Base-by-base conservation (phyloP, 2,113 vertebrate species). In the Syrmaticus mikado region DNA sequence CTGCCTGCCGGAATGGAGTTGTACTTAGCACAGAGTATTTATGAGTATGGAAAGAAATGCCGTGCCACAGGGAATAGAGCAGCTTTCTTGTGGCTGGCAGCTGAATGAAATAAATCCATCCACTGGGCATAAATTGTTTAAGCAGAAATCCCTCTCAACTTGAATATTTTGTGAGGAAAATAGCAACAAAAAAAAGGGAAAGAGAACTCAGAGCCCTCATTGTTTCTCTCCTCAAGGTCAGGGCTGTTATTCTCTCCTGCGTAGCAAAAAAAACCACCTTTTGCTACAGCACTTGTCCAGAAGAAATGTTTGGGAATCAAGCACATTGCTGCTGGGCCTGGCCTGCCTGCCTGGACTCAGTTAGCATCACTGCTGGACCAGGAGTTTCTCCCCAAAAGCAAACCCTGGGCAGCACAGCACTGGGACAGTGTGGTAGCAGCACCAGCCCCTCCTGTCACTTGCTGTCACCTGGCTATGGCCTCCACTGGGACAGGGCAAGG, bases 141-240 rank as follows among this genome's bases (percentile, higher is more conserved):
- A 97, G 94, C 86, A 97, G 95, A 93, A 96, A 94, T 73, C 81
- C 93, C 48, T 93, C 93, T 93, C 64, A 19, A 27, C 86, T 89
- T 88, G 96, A 96, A 95, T 96, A 96, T 97, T 97, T 97, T 94
- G 85, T 82, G 92, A 96, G 93, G 96, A 97, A 96, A 97, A 95
- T 40, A 80, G 78, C 70, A 79, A 92, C 48, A 86, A 75, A 80
- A 50, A 46, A 48, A 58, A 70, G 27, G 9, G 13, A 36, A 52
- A 36, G n/a, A 79, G 82, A 91, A 89, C 70, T 88, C 83, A 66
- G 84, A 96, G 79, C 84, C 87, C 71, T 93, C 91, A 89, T 89
- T 32, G 52, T 79, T 87, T 55, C 58, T 84, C 77, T 87, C 73
- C 82, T 98, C 97, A 97, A 97, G 97, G 97, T 98, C 97, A 96